Percentiles rank a stretch among this genome's conserved stretches.
phyloP scores from a whole-genome alignment of 2,113 vertebrate species.

The Oreamnos americanus region DNA sequence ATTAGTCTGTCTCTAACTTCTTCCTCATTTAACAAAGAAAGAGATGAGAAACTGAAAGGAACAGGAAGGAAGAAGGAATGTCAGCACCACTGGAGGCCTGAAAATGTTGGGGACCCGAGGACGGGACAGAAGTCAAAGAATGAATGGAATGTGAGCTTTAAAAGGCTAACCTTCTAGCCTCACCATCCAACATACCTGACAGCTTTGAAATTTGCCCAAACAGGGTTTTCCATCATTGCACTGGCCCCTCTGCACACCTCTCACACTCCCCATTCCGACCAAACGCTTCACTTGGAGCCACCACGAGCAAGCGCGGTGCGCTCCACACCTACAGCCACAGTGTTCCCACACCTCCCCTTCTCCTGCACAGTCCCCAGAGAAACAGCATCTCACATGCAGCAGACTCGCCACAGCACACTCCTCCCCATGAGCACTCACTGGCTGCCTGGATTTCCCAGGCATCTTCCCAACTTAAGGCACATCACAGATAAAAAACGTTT shows the following conservation, averaged over 20 bases:
- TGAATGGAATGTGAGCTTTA: not conserved
- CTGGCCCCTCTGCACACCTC: not conserved
- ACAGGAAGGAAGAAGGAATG: not conserved
- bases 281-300: not conserved
- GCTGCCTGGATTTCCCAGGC: constrained; percentile 4
- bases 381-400: not conserved
- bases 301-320: not conserved
- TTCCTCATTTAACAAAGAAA: not conserved
- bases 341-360: not conserved
- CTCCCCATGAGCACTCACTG: not conserved
- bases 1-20: constrained; percentile 1
- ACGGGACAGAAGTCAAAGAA: not conserved
- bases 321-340: not conserved
- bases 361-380: not conserved
- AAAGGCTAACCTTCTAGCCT: not conserved
- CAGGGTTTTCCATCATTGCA: not conserved
- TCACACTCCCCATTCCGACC: not conserved
- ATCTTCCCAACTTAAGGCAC: constrained; percentile 54
- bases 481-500: constrained; percentile 58
- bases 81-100: not conserved
- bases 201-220: not conserved
- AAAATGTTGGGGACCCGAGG: not conserved
- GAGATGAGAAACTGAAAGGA: not conserved
- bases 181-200: not conserved
- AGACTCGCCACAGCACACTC: not conserved